phyloP scores from a whole-genome alignment of 2,797 vertebrate species.

The Hydrocynus forskahlii region DNA sequence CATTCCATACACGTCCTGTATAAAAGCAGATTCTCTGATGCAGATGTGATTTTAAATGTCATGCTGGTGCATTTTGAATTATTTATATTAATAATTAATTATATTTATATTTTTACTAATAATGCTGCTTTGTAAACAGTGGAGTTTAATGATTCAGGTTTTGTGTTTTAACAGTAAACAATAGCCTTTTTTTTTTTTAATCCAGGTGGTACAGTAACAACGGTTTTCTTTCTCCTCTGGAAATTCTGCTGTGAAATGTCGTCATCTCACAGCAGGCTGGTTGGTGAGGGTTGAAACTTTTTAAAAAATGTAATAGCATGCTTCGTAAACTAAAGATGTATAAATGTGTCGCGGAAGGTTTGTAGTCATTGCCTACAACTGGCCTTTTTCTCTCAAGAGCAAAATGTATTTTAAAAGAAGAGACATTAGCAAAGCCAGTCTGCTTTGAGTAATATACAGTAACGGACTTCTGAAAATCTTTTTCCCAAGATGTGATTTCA shows the following conservation, averaged over 20 bases:
- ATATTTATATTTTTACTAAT: not conserved
- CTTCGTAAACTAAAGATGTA: not conserved
- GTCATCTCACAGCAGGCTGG: not conserved
- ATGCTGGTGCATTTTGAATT: not conserved
- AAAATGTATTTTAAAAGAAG: not conserved
- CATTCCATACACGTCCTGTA: not conserved
- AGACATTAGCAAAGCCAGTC: not conserved
- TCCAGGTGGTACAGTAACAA: not conserved
- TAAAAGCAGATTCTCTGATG: not conserved
- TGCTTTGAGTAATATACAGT: conserved; percentile 8
- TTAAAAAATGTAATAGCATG: not conserved
- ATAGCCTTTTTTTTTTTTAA: not conserved
- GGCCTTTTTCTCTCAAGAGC: not conserved
- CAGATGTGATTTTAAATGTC: not conserved
- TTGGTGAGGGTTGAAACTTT: not conserved
- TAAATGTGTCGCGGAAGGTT: not conserved
- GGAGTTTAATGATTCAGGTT: not conserved
- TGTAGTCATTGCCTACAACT: not conserved
- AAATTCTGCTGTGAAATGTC: not conserved
- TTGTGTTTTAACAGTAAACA: not conserved
- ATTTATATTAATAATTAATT: not conserved
- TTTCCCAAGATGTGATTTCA: conserved; percentile 22
- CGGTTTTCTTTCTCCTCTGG: not conserved
- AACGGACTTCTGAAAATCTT: conserved; percentile 18
- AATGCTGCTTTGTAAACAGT: conserved; percentile 5